Conservation (phyloP, 2,113 vertebrate genomes). For the Campylomormyrus tamandua region DNA sequence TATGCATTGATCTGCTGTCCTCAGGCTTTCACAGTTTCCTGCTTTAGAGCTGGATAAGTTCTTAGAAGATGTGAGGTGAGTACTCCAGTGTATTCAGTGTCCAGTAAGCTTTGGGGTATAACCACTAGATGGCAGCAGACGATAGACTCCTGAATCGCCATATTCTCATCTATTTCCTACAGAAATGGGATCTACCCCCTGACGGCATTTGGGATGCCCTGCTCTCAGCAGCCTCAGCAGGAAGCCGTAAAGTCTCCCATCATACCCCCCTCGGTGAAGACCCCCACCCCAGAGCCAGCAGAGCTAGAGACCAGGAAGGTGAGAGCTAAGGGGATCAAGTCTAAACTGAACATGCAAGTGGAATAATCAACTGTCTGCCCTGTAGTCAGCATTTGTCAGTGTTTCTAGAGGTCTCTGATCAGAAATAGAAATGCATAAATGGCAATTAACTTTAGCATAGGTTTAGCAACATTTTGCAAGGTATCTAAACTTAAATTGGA, state of each 20-base stretch:
- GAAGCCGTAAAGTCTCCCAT: slow-evolving; percentile 90
- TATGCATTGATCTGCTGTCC: not conserved
- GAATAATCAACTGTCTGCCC: not conserved
- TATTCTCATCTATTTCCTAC: not conserved
- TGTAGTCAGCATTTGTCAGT: not conserved
- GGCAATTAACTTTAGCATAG: not conserved
- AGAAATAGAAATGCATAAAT: not conserved
- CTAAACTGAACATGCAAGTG: not conserved
- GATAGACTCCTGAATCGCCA: too few species aligned
- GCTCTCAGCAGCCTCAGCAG: slow-evolving; percentile 90
- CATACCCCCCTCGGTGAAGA: slow-evolving; percentile 88
- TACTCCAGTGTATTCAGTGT: not conserved
- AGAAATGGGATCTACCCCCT: slow-evolving; percentile 97
- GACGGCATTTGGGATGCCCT: slow-evolving; percentile 86
- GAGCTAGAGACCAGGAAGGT: slow-evolving; percentile 97
- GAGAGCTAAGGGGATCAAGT: slow-evolving; percentile 7
- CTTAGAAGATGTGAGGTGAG: slow-evolving; percentile 92
- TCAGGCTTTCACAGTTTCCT: slow-evolving; percentile 90
- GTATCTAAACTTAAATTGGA: not conserved
- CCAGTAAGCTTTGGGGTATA: not conserved
- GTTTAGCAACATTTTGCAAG: not conserved
- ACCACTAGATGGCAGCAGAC: slow-evolving; percentile 12
- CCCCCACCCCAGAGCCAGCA: slow-evolving; percentile 89
- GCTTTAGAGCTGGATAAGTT: slow-evolving; percentile 95
- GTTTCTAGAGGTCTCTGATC: not conserved